Evolutionary conservation across 2,888 invertebrate genomes (phyloP).

Genomic region (Emmelina monodactyla): DNA sequence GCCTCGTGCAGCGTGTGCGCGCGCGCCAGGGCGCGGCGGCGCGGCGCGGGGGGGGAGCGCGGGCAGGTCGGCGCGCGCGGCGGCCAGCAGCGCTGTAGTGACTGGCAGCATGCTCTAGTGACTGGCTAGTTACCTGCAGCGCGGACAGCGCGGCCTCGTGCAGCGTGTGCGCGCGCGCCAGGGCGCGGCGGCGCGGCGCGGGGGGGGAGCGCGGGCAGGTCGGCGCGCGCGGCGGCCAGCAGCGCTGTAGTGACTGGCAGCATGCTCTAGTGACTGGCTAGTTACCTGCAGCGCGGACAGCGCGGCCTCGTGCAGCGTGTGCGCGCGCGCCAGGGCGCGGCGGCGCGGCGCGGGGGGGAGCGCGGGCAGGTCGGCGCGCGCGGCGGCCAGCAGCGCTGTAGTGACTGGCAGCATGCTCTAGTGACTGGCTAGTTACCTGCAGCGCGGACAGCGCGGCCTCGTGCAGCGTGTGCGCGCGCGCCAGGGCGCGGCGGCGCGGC

Average conservation of each 20-base stretch:
- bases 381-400: too few species aligned
- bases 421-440: too few species aligned
- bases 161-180: conserved; percentile 13
- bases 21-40: too few species aligned
- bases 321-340: conserved; percentile 13
- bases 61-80: too few species aligned
- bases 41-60: too few species aligned
- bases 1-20: too few species aligned
- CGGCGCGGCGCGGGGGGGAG: conserved; percentile 17
- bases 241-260: too few species aligned
- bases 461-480: conserved; percentile 13
- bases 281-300: conserved; percentile 1
- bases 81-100: too few species aligned
- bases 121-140: too few species aligned
- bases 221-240: neutral
- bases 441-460: conserved; percentile 3
- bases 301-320: conserved; percentile 12
- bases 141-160: conserved; percentile 6
- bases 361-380: conserved; percentile 24
- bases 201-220: conserved; percentile 28
- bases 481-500: conserved; percentile 13
- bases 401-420: too few species aligned
- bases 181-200: conserved; percentile 13
- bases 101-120: too few species aligned
- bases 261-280: too few species aligned